These are phyloP conservation scores for Fragum sueziense DNA, from an alignment of 2,888 invertebrate genomes.

Conservation along the genomic window DNA sequence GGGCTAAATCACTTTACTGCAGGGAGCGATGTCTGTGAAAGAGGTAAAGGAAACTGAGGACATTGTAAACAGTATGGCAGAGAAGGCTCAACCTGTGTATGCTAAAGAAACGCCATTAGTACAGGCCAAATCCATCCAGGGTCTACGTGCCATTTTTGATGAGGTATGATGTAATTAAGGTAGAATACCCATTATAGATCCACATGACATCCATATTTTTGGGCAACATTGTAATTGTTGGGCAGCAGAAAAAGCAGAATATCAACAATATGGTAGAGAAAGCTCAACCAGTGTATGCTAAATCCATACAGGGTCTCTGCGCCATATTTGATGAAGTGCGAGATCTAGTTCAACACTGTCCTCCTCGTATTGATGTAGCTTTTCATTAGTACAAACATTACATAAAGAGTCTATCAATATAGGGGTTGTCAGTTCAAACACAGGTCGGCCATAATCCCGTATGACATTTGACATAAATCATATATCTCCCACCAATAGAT, in stretches of 20 bases:
- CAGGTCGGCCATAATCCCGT: too few species aligned
- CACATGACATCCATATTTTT: too few species aligned
- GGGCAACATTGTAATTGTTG: too few species aligned
- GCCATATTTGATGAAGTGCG: conserved; percentile 97
- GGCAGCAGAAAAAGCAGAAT: too few species aligned
- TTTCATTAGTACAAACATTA: too few species aligned
- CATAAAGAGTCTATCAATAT: too few species aligned
- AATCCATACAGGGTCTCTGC: conserved; percentile 87
- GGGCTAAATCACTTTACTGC: conserved; percentile 12
- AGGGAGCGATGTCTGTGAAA: conserved; percentile 91
- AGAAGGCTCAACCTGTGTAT: conserved; percentile 90
- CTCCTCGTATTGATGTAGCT: too few species aligned
- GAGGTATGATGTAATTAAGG: conserved; percentile 84
- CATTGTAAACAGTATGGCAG: conserved; percentile 89
- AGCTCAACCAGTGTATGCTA: conserved; percentile 93
- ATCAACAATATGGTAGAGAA: conserved; percentile 90
- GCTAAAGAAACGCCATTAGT: conserved; percentile 93
- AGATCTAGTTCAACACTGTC: too few species aligned
- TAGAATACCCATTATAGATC: too few species aligned
- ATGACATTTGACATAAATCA: too few species aligned
- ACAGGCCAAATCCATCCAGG: conserved; percentile 90
- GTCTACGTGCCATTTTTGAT: conserved; percentile 95
- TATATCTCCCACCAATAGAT: too few species aligned
- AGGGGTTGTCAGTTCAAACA: too few species aligned
- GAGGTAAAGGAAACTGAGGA: conserved; percentile 95